These are phyloP conservation scores for Trochalopteron elliotii DNA, from an alignment of 2,113 vertebrate genomes.

Conservation along the genomic window DNA sequence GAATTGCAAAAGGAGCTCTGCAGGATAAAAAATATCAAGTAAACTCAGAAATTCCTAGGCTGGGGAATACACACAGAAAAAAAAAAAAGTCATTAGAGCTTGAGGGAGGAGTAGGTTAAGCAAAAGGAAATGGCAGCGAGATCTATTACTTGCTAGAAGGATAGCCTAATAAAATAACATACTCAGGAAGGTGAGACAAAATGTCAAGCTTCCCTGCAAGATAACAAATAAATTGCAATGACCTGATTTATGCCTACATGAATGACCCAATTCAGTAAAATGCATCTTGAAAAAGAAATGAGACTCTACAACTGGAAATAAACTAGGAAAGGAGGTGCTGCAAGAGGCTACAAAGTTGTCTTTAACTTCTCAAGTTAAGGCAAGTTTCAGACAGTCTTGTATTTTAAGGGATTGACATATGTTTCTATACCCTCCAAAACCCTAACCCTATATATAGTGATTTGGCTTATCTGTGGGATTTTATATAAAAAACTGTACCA, in stretches of 20 bases:
- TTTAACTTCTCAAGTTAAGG: background rate
- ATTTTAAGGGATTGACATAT: background rate
- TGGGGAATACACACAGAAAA: background rate
- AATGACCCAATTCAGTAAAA: slow-evolving; percentile 42
- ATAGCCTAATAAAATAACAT: slow-evolving; percentile 19
- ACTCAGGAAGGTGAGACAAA: slow-evolving; percentile 6
- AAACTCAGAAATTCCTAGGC: background rate
- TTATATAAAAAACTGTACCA: background rate
- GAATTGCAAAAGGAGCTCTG: background rate
- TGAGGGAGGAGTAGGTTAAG: background rate
- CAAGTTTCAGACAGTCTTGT: background rate
- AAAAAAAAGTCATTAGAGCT: background rate
- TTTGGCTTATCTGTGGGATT: background rate
- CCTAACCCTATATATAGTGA: background rate
- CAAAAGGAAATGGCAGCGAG: background rate
- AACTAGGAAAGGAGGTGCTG: background rate
- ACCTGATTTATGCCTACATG: slow-evolving; percentile 11
- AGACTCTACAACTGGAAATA: background rate
- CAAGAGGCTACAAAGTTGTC: background rate
- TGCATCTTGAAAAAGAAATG: background rate
- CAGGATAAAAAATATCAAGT: slow-evolving; percentile 6
- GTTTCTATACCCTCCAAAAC: background rate
- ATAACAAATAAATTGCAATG: slow-evolving; percentile 42
- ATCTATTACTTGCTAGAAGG: background rate
- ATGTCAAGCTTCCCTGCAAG: slow-evolving; percentile 14